Conservation (phyloP, 1,140 invertebrate genomes). For the Diorhabda sublineata region DNA sequence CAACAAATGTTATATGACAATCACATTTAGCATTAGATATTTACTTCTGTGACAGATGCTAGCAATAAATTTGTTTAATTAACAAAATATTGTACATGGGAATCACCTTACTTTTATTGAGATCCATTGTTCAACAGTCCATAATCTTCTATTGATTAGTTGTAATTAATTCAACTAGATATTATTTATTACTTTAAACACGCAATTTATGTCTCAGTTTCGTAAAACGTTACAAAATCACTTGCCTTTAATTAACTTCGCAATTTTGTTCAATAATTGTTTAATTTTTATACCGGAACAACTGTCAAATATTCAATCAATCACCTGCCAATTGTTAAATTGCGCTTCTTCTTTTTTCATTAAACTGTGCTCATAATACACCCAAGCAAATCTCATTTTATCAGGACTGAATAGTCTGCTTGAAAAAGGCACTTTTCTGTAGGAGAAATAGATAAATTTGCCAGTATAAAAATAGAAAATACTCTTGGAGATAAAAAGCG, state of each 20-base stretch:
- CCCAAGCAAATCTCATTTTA: too few species aligned
- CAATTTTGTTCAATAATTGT: not conserved
- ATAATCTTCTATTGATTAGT: slow-evolving; percentile 13
- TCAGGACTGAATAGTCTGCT: too few species aligned
- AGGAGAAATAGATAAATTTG: too few species aligned
- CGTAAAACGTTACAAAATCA: not conserved
- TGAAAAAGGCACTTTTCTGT: too few species aligned
- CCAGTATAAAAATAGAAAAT: too few species aligned
- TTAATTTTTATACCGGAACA: not conserved
- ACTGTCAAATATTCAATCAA: not conserved
- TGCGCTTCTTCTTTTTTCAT: too few species aligned
- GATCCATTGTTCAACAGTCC: slow-evolving; percentile 12
- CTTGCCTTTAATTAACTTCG: slow-evolving; percentile 1
- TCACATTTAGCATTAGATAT: slow-evolving; percentile 1
- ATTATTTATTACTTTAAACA: not conserved
- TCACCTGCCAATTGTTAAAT: too few species aligned
- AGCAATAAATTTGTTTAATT: slow-evolving; percentile 4
- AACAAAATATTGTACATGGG: not conserved
- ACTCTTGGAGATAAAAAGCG: too few species aligned
- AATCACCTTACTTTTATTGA: slow-evolving; percentile 15
- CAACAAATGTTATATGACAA: not conserved
- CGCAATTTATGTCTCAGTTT: not conserved
- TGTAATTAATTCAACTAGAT: not conserved
- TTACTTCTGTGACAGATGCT: slow-evolving; percentile 1
- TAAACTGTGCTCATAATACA: too few species aligned